A percentile compares a stretch with the other conserved stretches of the same genome.
phyloP scores from a whole-genome alignment of 64 coral and sea anemone genomes.

The Platygyra sinensis region DNA sequence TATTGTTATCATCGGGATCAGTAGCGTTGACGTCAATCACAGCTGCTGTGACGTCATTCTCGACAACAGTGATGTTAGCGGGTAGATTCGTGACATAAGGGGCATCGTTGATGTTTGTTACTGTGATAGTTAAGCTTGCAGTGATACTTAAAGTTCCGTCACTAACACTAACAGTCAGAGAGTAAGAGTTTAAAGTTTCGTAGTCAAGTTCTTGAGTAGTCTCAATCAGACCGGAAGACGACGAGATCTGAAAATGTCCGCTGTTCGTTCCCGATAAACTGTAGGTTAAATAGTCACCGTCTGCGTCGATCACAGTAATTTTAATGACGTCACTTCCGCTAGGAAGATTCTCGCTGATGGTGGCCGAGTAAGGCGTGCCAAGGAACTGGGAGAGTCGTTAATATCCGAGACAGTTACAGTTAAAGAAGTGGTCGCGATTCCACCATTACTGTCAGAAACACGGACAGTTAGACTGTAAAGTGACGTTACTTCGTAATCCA shows the following conservation, averaged over 20 bases:
- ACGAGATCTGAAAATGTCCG: neutral
- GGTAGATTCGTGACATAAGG: conserved; percentile 3
- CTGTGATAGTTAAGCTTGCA: neutral
- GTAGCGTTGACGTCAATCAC: conserved; percentile 29
- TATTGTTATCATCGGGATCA: neutral
- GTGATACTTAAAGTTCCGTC: conserved; percentile 8
- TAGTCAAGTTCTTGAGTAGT: conserved; percentile 12
- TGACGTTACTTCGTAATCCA: conserved; percentile 22
- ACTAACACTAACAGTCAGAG: neutral
- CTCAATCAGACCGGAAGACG: neutral
- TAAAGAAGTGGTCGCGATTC: conserved; percentile 1
- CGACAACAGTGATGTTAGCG: neutral
- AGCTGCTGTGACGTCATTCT: conserved; percentile 27
- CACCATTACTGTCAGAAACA: conserved; percentile 27
- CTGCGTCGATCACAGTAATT: neutral
- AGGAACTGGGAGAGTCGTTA: conserved; percentile 15
- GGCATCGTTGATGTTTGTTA: conserved; percentile 1
- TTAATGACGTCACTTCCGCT: neutral
- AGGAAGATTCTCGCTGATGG: conserved; percentile 12
- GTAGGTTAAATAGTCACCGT: conserved; percentile 8
- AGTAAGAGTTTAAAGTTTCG: conserved; percentile 12
- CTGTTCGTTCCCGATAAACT: conserved; percentile 22
- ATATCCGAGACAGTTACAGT: conserved; percentile 21
- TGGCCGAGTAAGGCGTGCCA: conserved; percentile 5
- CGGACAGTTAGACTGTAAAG: conserved; percentile 25